Evolutionary conservation across 2,888 invertebrate genomes (phyloP).

Genomic region (Acanthosepion pharaonis): DNA sequence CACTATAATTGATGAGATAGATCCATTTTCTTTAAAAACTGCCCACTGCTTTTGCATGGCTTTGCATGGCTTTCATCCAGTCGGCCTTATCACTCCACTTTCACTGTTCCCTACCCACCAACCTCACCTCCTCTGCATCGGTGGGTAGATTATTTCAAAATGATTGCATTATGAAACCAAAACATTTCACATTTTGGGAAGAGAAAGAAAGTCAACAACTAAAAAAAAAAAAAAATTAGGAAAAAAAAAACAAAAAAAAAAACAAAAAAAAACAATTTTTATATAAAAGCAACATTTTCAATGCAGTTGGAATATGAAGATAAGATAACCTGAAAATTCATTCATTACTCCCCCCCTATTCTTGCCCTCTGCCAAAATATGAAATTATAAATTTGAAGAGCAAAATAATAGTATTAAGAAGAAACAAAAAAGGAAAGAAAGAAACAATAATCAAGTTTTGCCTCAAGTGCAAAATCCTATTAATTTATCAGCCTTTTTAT

Average conservation of each 20-base stretch:
- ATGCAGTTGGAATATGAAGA: conserved; percentile 33
- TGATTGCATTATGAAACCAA: conserved; percentile 33
- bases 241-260: neutral
- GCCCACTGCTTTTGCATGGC: conserved; percentile 21
- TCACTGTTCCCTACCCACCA: neutral
- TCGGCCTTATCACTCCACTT: neutral
- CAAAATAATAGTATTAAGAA: conserved; percentile 2
- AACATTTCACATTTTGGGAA: conserved; percentile 21
- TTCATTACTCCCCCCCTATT: neutral
- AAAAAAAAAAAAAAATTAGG: neutral
- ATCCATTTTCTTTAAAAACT: conserved; percentile 14
- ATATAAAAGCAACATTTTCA: conserved; percentile 33
- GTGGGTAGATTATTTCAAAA: conserved; percentile 33
- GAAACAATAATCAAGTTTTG: conserved; percentile 1
- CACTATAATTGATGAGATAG: conserved; percentile 21
- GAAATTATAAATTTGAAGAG: conserved; percentile 33
- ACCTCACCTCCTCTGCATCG: neutral
- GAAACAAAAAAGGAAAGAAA: neutral
- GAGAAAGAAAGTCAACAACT: neutral
- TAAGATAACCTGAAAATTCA: conserved; percentile 23
- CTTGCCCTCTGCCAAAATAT: conserved; percentile 33
- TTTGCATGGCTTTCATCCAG: neutral
- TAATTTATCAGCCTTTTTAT: neutral
- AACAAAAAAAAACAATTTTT: neutral
- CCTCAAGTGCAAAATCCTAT: conserved; percentile 33